Evolutionary conservation across 92 coral and sea anemone genomes (phyloP).

Genomic region (Siderastrea radians): DNA sequence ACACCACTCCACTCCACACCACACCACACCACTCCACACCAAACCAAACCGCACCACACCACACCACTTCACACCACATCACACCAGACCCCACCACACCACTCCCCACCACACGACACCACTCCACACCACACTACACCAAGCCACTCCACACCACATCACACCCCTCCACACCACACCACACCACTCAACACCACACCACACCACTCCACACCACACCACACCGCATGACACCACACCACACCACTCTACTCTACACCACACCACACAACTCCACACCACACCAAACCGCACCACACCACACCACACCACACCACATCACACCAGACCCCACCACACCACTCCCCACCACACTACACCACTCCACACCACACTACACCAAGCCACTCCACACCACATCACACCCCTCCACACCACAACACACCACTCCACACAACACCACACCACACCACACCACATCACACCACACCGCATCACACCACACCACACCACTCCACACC

Average conservation of each 20-base stretch:
- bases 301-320: no score
- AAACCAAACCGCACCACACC: constrained; percentile 2
- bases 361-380: background rate
- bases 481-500: no score
- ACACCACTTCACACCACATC: no score
- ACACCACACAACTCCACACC: no score
- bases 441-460: constrained; percentile 3
- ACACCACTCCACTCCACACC: background rate
- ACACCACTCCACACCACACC: no score
- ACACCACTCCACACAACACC: no score
- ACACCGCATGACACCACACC: background rate
- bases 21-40: background rate
- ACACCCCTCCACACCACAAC: no score
- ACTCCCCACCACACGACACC: background rate
- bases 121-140: background rate
- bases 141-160: background rate
- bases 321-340: no score
- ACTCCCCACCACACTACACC: constrained; percentile 16
- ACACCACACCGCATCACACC: background rate
- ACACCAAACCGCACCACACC: no score
- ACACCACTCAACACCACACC: no score
- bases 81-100: no score
- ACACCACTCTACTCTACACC: no score
- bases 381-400: constrained; percentile 16
- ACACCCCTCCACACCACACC: background rate